Evolutionary conservation across 2,888 invertebrate genomes (phyloP).

Genomic region (Taenaris catops): DNA sequence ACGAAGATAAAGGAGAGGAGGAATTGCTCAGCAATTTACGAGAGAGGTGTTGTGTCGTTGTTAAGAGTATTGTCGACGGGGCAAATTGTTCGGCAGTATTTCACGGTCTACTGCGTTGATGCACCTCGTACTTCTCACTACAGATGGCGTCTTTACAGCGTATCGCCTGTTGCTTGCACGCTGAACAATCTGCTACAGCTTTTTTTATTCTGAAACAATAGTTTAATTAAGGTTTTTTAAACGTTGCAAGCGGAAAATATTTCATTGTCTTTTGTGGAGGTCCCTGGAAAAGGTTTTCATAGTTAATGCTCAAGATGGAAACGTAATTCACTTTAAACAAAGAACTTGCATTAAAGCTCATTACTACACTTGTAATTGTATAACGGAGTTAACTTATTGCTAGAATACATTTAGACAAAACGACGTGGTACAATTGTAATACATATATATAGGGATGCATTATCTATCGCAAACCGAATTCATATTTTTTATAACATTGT

Average conservation of each 20-base stretch:
- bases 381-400: too few species aligned
- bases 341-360: neutral
- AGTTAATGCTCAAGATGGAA: constrained; percentile 7
- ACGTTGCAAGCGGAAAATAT: constrained; percentile 1
- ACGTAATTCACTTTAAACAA: constrained; percentile 8
- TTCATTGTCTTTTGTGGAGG: constrained; percentile 4
- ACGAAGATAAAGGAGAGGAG: constrained; percentile 28
- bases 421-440: too few species aligned
- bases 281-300: constrained; percentile 4
- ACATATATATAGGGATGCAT: too few species aligned
- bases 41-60: constrained; percentile 33
- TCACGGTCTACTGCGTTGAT: constrained; percentile 60
- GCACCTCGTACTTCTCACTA: constrained; percentile 42
- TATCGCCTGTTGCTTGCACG: constrained; percentile 32
- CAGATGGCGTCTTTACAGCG: constrained; percentile 34
- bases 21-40: constrained; percentile 47
- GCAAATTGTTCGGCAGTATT: constrained; percentile 65
- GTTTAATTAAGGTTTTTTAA: constrained; percentile 12
- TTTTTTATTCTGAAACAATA: constrained; percentile 18
- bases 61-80: constrained; percentile 50
- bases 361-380: too few species aligned
- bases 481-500: too few species aligned
- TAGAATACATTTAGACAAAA: too few species aligned
- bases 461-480: too few species aligned
- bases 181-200: constrained; percentile 28